These are phyloP conservation scores for Pemphredon lugubris DNA, from an alignment of 2,888 invertebrate species.

Conservation along the genomic window DNA sequence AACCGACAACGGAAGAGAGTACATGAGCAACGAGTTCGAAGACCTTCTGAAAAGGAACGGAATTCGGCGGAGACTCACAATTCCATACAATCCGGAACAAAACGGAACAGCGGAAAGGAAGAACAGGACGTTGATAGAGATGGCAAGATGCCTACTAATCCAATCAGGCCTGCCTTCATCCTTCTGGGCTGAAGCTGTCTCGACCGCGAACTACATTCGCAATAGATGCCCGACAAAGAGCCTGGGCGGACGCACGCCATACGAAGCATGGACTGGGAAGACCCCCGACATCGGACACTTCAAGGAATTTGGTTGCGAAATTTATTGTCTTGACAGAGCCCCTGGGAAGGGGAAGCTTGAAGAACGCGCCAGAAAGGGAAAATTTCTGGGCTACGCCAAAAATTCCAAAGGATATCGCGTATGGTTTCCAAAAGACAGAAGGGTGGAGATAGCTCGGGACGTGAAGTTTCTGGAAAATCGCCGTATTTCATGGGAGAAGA, in stretches of 20 bases:
- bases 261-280: neutral
- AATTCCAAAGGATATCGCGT: slow-evolving; percentile 14
- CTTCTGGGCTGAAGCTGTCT: slow-evolving; percentile 24
- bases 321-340: neutral
- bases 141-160: neutral
- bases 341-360: slow-evolving; percentile 10
- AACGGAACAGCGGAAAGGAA: slow-evolving; percentile 17
- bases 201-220: slow-evolving; percentile 16
- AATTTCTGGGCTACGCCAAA: slow-evolving; percentile 7
- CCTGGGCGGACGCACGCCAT: neutral
- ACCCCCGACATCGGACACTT: neutral
- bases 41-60: neutral
- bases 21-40: neutral
- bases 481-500: neutral
- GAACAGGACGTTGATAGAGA: slow-evolving; percentile 10
- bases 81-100: slow-evolving; percentile 5
- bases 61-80: slow-evolving; percentile 2
- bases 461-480: slow-evolving; percentile 1
- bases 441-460: neutral
- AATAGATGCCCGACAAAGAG: slow-evolving; percentile 22
- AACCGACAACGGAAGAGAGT: slow-evolving; percentile 18
- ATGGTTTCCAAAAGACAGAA: neutral
- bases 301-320: neutral
- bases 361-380: neutral
- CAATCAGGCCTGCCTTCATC: neutral